A percentile compares a stretch with the other conserved stretches of the same genome.
phyloP scores from a whole-genome alignment of 2,113 vertebrate species.

The Gila orcuttii region DNA sequence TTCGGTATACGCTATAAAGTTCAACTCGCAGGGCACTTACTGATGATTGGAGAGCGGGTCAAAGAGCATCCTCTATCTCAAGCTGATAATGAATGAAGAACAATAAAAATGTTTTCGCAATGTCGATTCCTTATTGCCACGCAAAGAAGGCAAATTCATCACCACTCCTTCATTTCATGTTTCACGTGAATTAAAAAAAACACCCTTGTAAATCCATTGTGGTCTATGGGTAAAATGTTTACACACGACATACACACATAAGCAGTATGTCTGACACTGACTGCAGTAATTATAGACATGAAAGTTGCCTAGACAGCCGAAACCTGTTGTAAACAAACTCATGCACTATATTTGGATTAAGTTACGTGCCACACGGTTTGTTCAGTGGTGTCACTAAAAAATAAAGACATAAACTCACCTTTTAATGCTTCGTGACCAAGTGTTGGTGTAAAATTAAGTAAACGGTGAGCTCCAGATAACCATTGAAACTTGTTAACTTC shows the following conservation, averaged over 20 bases:
- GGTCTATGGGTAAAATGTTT: background rate
- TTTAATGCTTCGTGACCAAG: background rate
- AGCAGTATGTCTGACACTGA: background rate
- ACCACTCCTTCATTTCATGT: background rate
- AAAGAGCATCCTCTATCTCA: background rate
- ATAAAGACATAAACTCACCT: background rate
- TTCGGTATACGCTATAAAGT: background rate
- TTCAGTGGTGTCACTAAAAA: background rate
- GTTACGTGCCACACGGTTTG: background rate
- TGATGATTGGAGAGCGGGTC: background rate
- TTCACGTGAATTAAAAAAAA: no score
- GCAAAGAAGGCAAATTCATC: background rate
- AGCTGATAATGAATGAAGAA: background rate
- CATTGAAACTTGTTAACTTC: background rate
- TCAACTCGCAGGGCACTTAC: background rate
- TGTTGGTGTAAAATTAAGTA: background rate
- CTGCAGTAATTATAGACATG: background rate
- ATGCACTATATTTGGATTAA: background rate
- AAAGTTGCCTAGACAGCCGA: background rate
- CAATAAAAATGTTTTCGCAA: background rate
- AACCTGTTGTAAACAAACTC: background rate
- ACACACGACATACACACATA: background rate
- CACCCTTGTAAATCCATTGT: background rate
- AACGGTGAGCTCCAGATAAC: background rate
- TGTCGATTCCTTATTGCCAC: background rate